Conservation (phyloP, 2,797 vertebrate genomes). For the Fratercula arctica region DNA sequence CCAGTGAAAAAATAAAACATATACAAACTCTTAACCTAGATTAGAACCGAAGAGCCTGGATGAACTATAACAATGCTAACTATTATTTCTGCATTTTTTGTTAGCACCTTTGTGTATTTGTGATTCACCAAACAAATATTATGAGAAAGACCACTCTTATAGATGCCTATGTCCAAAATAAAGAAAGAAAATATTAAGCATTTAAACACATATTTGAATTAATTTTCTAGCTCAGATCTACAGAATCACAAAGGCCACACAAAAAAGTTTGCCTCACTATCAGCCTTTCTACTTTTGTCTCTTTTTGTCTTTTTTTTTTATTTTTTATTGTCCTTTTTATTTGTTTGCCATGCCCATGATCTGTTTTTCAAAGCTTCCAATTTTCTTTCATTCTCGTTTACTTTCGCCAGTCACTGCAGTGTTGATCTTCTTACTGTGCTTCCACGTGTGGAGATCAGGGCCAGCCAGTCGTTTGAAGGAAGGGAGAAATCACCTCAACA, state of each 20-base stretch:
- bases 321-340: not conserved
- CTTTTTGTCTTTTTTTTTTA: too few relatives aligned
- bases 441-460: not conserved
- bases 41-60: not conserved
- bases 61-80: not conserved
- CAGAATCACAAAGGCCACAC: not conserved
- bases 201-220: not conserved
- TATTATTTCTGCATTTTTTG: not conserved
- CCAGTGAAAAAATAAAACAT: not conserved
- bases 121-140: not conserved
- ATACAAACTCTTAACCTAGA: not conserved
- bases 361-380: not conserved
- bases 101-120: not conserved
- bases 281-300: not conserved
- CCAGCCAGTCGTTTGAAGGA: not conserved
- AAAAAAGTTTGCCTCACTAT: not conserved
- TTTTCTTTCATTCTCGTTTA: not conserved
- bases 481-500: not conserved
- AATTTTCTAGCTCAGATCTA: not conserved
- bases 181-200: not conserved
- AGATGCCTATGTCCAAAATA: not conserved
- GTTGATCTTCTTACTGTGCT: not conserved
- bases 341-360: not conserved
- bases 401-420: not conserved
- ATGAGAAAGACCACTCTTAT: not conserved